These are phyloP conservation scores for Petrocephalus sullivani DNA, from an alignment of 2,797 vertebrate genomes.

Conservation along the genomic window DNA sequence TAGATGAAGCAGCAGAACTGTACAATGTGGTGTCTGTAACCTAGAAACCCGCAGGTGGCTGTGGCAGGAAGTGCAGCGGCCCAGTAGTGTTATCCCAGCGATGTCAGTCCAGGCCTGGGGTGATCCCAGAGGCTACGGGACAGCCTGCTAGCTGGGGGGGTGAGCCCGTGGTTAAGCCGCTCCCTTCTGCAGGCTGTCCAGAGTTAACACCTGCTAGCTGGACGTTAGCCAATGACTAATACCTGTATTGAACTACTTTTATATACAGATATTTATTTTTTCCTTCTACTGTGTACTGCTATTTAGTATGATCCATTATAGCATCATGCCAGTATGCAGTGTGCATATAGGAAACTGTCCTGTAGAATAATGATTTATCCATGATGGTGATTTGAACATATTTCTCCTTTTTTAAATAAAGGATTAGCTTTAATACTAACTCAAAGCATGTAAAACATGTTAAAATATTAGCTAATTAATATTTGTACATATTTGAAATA, in stretches of 20 bases:
- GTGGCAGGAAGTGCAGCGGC: constrained; percentile 24
- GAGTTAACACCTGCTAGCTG: background rate
- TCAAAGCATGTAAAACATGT: background rate
- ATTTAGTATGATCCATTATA: background rate
- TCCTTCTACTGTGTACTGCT: background rate
- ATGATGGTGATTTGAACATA: background rate
- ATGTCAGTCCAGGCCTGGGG: no score
- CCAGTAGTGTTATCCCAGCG: background rate
- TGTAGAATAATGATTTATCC: background rate
- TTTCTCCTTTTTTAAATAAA: background rate
- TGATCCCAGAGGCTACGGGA: no score
- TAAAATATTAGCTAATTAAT: background rate
- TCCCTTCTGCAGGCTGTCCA: background rate
- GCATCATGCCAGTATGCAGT: background rate
- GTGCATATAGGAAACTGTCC: background rate
- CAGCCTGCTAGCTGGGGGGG: background rate
- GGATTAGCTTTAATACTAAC: background rate
- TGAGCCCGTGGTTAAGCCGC: no score
- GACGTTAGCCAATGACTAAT: background rate
- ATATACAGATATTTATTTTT: background rate
- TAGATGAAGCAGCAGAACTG: background rate
- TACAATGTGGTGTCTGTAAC: background rate
- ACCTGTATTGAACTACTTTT: background rate
- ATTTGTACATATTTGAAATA: background rate
- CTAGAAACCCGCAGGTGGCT: constrained; percentile 19